phyloP scores from a whole-genome alignment of 2,888 invertebrate species.

The Hirtodrosophila histrioides region DNA sequence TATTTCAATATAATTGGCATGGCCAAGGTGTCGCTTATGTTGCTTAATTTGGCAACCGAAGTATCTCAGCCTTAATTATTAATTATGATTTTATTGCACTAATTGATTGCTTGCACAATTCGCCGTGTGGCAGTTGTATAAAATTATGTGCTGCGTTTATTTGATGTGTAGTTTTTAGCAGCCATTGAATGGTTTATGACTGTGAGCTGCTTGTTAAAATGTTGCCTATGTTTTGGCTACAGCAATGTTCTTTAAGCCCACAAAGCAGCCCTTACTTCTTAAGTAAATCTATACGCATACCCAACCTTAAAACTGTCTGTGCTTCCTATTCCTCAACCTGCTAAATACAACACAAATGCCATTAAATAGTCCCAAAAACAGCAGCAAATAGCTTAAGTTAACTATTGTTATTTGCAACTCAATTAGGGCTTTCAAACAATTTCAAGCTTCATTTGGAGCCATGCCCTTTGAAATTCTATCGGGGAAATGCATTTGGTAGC shows the following conservation, averaged over 20 bases:
- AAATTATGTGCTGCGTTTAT: constrained; percentile 51
- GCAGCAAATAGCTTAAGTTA: constrained; percentile 1
- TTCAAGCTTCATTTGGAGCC: constrained; percentile 10
- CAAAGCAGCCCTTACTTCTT: too few species aligned
- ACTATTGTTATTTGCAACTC: constrained; percentile 7
- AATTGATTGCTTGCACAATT: constrained; percentile 43
- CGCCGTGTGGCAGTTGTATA: constrained; percentile 36
- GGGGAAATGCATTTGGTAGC: constrained; percentile 43
- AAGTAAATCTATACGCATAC: too few species aligned
- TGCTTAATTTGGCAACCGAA: constrained; percentile 32
- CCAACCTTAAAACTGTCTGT: too few species aligned
- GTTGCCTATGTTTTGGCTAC: constrained; percentile 38
- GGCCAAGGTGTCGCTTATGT: constrained; percentile 13
- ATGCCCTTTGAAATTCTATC: constrained; percentile 28
- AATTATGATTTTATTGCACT: constrained; percentile 49
- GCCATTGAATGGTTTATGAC: constrained; percentile 37
- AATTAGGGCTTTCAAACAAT: constrained; percentile 12
- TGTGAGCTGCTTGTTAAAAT: constrained; percentile 16
- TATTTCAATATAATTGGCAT: constrained; percentile 66
- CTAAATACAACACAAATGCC: too few species aligned
- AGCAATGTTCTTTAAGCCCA: too few species aligned
- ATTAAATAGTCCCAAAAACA: too few species aligned
- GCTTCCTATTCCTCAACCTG: too few species aligned
- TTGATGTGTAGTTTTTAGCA: constrained; percentile 47
- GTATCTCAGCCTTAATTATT: constrained; percentile 41